These are phyloP conservation scores for Tretioscincus oriximinensis DNA, from an alignment of 2,113 vertebrate genomes.

Conservation along the genomic window DNA sequence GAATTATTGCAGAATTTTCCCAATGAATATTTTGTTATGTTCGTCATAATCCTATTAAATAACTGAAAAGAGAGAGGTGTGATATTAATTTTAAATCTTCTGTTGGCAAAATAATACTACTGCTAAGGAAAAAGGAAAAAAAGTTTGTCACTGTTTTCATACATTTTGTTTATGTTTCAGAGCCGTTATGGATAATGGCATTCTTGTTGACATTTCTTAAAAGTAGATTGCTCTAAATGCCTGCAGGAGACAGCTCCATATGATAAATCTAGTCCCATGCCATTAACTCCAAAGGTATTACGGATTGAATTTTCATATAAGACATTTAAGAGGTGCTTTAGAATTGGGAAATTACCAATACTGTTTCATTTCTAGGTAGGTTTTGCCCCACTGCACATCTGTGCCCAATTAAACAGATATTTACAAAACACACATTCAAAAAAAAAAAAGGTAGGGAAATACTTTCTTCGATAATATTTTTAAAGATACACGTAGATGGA, in stretches of 20 bases:
- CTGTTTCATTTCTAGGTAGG: constrained; percentile 66
- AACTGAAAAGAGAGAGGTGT: constrained; percentile 35
- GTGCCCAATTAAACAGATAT: constrained; percentile 66
- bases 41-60: constrained; percentile 48
- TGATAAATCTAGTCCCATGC: constrained; percentile 50
- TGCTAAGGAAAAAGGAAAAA: not conserved
- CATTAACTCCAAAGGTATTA: constrained; percentile 58
- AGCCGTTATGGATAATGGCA: constrained; percentile 42
- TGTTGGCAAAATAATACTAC: constrained; percentile 42
- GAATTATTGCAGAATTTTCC: constrained; percentile 47
- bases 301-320: constrained; percentile 43
- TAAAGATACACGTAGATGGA: constrained; percentile 9
- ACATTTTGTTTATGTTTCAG: constrained; percentile 51
- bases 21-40: constrained; percentile 41
- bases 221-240: constrained; percentile 53
- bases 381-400: constrained; percentile 64
- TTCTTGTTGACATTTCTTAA: constrained; percentile 42
- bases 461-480: constrained; percentile 25
- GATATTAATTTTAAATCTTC: constrained; percentile 21
- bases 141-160: constrained; percentile 41
- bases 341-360: constrained; percentile 69
- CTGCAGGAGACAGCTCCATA: constrained; percentile 41
- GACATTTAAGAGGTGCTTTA: constrained; percentile 66
- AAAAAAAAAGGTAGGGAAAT: constrained; percentile 2
- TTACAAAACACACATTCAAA: constrained; percentile 51